phyloP scores from a whole-genome alignment of 2,113 vertebrate species.

The Erythrocercus mccallii region DNA sequence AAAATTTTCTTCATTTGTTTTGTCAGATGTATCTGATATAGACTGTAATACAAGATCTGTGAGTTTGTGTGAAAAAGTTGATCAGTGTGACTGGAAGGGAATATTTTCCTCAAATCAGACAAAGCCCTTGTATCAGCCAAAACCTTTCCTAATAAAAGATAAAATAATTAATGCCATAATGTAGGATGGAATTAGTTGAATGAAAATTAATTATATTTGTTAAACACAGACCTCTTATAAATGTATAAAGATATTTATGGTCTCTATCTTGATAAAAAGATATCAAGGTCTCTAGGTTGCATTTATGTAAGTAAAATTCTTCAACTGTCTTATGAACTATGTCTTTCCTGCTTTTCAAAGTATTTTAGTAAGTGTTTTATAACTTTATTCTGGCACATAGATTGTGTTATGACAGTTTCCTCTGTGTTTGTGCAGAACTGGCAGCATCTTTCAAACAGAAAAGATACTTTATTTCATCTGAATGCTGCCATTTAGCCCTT shows the following conservation, averaged over 20 bases:
- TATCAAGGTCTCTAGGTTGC: not conserved
- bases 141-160: not conserved
- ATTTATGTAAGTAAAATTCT: not conserved
- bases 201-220: not conserved
- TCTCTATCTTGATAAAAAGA: not conserved
- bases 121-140: not conserved
- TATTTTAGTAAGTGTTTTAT: not conserved
- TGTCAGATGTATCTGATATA: not conserved
- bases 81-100: not conserved
- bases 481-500: not conserved
- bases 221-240: not conserved
- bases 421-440: conserved; percentile 9
- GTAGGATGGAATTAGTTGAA: not conserved
- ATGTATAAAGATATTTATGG: not conserved
- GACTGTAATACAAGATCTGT: not conserved
- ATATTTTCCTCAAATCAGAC: not conserved
- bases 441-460: not conserved
- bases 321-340: not conserved
- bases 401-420: conserved; percentile 43
- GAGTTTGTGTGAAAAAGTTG: not conserved
- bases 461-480: not conserved
- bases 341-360: not conserved
- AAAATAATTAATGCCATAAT: not conserved
- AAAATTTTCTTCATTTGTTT: not conserved
- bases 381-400: conserved; percentile 6